These are phyloP conservation scores for Sebastes iracundus DNA, from an alignment of 2,797 vertebrate genomes.

Conservation along the genomic window DNA sequence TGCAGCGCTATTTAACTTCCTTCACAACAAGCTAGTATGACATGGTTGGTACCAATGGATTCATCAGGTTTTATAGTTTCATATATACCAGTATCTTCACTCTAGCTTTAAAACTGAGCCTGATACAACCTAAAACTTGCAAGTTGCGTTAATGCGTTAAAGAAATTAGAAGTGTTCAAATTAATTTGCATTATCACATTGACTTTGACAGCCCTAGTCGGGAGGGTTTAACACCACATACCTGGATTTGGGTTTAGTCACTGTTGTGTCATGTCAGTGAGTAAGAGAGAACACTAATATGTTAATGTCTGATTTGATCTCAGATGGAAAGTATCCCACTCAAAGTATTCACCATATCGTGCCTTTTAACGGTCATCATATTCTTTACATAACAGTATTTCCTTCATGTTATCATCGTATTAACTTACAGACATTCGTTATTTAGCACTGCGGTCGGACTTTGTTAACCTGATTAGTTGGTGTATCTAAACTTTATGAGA, in stretches of 20 bases:
- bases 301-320: neutral
- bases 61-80: too few species aligned
- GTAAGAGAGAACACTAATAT: neutral
- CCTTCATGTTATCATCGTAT: neutral
- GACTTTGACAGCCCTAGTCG: too few species aligned
- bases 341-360: too few species aligned
- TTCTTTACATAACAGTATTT: neutral
- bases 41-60: too few species aligned
- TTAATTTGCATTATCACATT: fast-evolving
- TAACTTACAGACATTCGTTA: neutral
- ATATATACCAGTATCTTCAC: too few species aligned
- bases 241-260: neutral
- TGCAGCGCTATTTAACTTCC: too few species aligned
- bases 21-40: too few species aligned
- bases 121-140: too few species aligned
- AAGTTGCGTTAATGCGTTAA: too few species aligned
- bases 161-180: too few species aligned
- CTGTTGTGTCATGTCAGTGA: neutral
- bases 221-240: neutral
- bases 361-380: neutral
- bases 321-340: neutral
- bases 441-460: neutral
- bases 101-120: too few species aligned
- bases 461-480: neutral
- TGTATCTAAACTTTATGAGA: neutral